phyloP scores from a whole-genome alignment of 2,797 vertebrate genomes.

The Anas capensis region DNA sequence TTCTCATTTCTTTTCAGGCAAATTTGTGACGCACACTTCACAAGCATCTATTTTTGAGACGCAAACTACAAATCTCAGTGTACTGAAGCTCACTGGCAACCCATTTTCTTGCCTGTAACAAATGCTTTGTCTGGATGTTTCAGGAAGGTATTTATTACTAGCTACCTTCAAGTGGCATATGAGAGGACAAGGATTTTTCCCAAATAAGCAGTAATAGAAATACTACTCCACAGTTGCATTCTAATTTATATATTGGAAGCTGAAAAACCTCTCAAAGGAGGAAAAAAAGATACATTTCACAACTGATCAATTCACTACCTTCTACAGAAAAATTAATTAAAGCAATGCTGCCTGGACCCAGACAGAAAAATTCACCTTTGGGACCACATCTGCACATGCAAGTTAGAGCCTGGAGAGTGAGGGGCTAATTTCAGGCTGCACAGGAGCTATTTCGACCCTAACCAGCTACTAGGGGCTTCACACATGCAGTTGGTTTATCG shows the following conservation, averaged over 20 bases:
- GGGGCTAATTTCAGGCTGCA: background rate
- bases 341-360: background rate
- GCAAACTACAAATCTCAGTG: background rate
- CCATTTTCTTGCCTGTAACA: background rate
- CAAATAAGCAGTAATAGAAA: background rate
- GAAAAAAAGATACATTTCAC: background rate
- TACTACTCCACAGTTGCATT: background rate
- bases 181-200: background rate
- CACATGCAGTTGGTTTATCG: background rate
- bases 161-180: background rate
- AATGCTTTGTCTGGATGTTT: background rate
- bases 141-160: background rate
- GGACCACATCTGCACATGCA: background rate
- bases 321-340: background rate
- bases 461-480: conserved; percentile 3
- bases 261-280: background rate
- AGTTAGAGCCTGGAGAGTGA: background rate
- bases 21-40: background rate
- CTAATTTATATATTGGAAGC: background rate
- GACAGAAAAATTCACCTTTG: conserved; percentile 1
- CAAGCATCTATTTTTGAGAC: background rate
- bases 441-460: background rate
- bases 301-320: background rate
- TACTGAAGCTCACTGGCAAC: background rate
- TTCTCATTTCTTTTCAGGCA: background rate